Evolutionary conservation across 2,113 vertebrate species (phyloP), one percentile per base, ranked within the genome.

Genomic region (Neogale vison): DNA sequence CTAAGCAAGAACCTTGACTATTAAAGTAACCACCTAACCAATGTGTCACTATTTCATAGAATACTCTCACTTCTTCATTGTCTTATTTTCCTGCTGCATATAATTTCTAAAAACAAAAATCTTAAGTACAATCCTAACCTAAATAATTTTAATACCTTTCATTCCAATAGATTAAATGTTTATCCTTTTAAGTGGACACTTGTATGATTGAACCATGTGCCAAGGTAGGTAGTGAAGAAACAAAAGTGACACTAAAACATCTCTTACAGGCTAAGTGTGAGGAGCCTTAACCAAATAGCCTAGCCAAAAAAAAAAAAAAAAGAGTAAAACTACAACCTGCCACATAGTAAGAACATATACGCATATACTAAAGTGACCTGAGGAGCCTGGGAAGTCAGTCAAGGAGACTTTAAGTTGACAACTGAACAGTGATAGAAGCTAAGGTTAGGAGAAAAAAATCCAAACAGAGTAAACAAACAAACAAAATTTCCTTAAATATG

Each of bases 51-150:
- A 0, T 55, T 59, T 85, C 39, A 42, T 81, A 50, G 8, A 90
- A 42, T 24, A 6, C 15, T 34, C 23, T 20, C 36, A 72, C 7
- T 59, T 24, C 4, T 77, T 69, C 14, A 61, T 93, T 61, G 4
- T 83, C 18, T 95, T 59, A n/a, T 59, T 86, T 86, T 67, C 20
- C 26, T 65, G 6, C 20, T 18, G 36, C n/a, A 34, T 57, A 74
- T 71, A 74, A 50, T 93, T 80, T 80, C 34, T 45, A 67, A 80
- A 81, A 89, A 57, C 18, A 88, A 80, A 81, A 95, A 93, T 77
- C 13, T 57, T 39, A 81, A 67, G 7, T 17, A 11, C n/a, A 5
- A 65, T 10, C 11, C 15, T 31, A 5, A 8, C 12, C 11, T 50
- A 4, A 8, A 67, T 57, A 34, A 39, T 57, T 76, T 21, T 24